These are phyloP conservation scores for Brevipalpus yothersi DNA, from an alignment of 1,140 invertebrate genomes.

Conservation along the genomic window DNA sequence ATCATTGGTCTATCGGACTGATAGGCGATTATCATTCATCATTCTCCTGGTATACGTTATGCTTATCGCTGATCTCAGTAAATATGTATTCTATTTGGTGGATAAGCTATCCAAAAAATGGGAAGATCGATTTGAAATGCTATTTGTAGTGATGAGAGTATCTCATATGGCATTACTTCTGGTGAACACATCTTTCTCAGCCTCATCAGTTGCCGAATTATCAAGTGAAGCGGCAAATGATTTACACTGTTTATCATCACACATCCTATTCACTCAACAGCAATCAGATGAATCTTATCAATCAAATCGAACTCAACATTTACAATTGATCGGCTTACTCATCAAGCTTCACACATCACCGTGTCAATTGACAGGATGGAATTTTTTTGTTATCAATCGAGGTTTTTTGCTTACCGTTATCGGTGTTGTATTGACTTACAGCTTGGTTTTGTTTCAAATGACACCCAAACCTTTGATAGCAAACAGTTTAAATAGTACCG, in stretches of 20 bases:
- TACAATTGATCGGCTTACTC: background rate
- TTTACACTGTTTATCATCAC: background rate
- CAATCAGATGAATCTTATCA: background rate
- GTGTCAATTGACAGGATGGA: conserved; percentile 7
- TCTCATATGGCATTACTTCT: background rate
- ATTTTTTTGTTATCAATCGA: conserved; percentile 8
- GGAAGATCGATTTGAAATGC: background rate
- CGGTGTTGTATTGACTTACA: conserved; percentile 4
- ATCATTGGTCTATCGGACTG: background rate
- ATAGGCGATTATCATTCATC: background rate
- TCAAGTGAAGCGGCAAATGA: background rate
- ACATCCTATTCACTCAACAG: background rate
- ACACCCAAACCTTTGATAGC: background rate
- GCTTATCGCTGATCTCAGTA: background rate
- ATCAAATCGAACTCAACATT: too few species aligned
- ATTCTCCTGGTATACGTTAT: background rate
- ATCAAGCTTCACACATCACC: background rate
- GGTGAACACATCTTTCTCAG: background rate
- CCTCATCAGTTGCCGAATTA: background rate
- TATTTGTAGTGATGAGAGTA: background rate
- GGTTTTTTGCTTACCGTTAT: conserved; percentile 7
- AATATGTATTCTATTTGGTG: background rate
- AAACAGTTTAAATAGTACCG: too few species aligned
- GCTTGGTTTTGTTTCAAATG: background rate
- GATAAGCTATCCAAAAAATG: background rate